A percentile compares a stretch with the other conserved stretches of the same genome.
Evolutionary conservation across 2,888 invertebrate species (phyloP).

Genomic region (Fabriciana adippe): DNA sequence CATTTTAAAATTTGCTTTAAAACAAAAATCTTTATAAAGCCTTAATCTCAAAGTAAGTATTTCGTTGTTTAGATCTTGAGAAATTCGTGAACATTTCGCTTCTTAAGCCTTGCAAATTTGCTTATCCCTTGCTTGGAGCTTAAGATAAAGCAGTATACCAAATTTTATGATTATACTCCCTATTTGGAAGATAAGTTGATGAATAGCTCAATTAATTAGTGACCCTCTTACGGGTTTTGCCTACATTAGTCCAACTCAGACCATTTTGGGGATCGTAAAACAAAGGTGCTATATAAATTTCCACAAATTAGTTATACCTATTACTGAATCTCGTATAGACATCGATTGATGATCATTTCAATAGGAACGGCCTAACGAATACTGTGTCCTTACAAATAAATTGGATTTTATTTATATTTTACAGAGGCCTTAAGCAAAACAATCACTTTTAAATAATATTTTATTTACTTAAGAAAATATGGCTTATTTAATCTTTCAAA

Average conservation of each 20-base stretch:
- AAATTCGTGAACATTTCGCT: slow-evolving; percentile 29
- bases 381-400: too few relatives aligned
- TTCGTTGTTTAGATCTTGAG: slow-evolving; percentile 33
- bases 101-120: slow-evolving; percentile 35
- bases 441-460: too few relatives aligned
- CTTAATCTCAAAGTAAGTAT: slow-evolving; percentile 29
- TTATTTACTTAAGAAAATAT: too few relatives aligned
- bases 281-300: slow-evolving; percentile 16
- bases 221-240: slow-evolving; percentile 30
- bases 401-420: too few relatives aligned
- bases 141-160: slow-evolving; percentile 36
- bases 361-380: too few relatives aligned
- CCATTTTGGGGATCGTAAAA: slow-evolving; percentile 16
- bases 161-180: slow-evolving; percentile 37
- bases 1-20: slow-evolving; percentile 2
- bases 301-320: slow-evolving; percentile 9
- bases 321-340: neutral
- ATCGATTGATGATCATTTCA: neutral
- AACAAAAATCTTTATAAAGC: slow-evolving; percentile 23
- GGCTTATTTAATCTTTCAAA: too few relatives aligned
- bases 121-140: slow-evolving; percentile 37
- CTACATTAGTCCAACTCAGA: slow-evolving; percentile 23
- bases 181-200: slow-evolving; percentile 36
- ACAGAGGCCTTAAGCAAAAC: too few relatives aligned
- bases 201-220: slow-evolving; percentile 37